phyloP scores from a whole-genome alignment of 2,888 invertebrate species.

The Tigriopus californicus region DNA sequence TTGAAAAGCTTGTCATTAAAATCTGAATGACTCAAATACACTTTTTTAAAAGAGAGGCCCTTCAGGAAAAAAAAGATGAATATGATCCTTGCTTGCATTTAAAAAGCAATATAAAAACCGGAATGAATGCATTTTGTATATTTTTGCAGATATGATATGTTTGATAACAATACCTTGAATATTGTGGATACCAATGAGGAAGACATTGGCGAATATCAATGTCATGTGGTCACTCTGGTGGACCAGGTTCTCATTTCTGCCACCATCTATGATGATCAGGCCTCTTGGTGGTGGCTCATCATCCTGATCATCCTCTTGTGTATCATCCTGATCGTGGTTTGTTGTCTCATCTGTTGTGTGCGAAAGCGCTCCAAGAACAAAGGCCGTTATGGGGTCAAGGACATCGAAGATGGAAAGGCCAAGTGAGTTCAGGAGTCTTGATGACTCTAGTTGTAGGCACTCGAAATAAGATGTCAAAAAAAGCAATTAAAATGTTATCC shows the following conservation, averaged over 20 bases:
- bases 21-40: too few species aligned
- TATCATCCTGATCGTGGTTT: not conserved
- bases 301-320: not conserved
- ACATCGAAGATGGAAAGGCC: not conserved
- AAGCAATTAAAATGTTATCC: too few species aligned
- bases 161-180: not conserved
- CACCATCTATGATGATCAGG: not conserved
- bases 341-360: not conserved
- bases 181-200: not conserved
- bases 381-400: slow-evolving; percentile 4
- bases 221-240: not conserved
- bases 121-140: too few species aligned
- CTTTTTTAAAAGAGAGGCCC: too few species aligned
- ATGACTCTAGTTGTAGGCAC: too few species aligned
- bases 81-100: too few species aligned
- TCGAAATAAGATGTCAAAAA: too few species aligned
- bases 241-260: not conserved
- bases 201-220: slow-evolving; percentile 1
- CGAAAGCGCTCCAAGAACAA: not conserved
- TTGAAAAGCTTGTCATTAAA: too few species aligned
- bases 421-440: not conserved
- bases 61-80: too few species aligned
- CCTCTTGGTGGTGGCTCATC: not conserved
- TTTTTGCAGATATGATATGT: not conserved
- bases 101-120: too few species aligned